Base-by-base conservation (phyloP, 30 jellyfish, hydroid and myxozoan genomes). In the Turritopsis rubra region DNA sequence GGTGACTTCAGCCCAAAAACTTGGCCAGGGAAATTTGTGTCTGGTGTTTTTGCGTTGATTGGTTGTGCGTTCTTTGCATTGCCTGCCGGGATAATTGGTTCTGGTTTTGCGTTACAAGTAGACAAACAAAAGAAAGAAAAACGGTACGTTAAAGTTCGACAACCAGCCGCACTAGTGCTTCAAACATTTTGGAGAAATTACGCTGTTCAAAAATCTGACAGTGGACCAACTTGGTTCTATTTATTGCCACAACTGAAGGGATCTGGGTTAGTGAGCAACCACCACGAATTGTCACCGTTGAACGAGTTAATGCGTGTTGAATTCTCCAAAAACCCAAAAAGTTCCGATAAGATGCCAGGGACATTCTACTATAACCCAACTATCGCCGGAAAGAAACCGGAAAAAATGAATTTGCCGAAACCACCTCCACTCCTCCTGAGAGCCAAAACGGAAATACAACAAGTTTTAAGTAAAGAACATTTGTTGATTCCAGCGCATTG, bases 51-150 rank as follows among this genome's bases (percentile, higher is more conserved):
- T 78, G 85, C 85, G 29, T 78, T 78, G 52, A 24, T 78, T 25
- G 85, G 85, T 17, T 78, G 85, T 78, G 85, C 85, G 16, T 78
- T 78, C 79, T 78, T 78, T 52, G 76, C 85, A 20, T 78, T 78
- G 52, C 85, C 85, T n/a, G 85, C 85, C 17, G 85, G 85, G 52
- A 78, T 78, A 8, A 78, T 78, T 21, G 85, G 85, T 24, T 78
- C 85, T 8, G 85, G 85, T 19, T 78, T 78, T 78, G 85, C 85
- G 7, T 29, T 78, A 53, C 85, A 78, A 78, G 85, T 78, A 18
- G 76, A 23, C 30, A 78, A 78, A 53, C 30, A 30, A 18, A 78
- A 78, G 28, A 78, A 78, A 24, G 52, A 53, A 29, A 78, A 78
- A 22, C 76, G 85, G 0, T 78, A 8, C 82, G 53, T 53, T 23